phyloP scores from a whole-genome alignment of 2,888 invertebrate species.

The Plutella xylostella region DNA sequence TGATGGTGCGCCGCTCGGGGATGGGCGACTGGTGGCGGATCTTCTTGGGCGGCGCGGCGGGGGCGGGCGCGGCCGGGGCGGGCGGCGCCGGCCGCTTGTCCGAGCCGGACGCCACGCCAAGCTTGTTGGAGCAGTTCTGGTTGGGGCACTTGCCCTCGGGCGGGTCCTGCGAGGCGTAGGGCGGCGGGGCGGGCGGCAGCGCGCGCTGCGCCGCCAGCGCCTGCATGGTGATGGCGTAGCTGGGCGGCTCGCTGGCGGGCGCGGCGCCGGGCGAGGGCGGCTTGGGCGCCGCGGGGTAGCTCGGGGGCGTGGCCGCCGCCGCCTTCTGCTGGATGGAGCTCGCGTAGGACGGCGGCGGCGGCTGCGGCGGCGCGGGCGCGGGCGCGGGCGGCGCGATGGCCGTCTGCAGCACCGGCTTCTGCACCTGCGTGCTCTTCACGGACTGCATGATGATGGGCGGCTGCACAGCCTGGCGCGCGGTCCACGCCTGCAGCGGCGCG shows the following conservation, averaged over 20 bases:
- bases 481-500: conserved; percentile 86
- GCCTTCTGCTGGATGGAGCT: conserved; percentile 84
- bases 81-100: conserved; percentile 59
- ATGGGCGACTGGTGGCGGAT: conserved; percentile 95
- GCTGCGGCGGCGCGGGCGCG: conserved; percentile 59
- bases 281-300: conserved; percentile 62
- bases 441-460: conserved; percentile 97
- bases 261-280: conserved; percentile 66
- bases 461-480: conserved; percentile 88
- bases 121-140: conserved; percentile 63
- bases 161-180: conserved; percentile 67
- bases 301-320: conserved; percentile 58
- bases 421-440: conserved; percentile 95
- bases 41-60: conserved; percentile 73
- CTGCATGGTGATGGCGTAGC: conserved; percentile 93
- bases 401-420: conserved; percentile 94
- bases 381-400: conserved; percentile 93
- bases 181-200: conserved; percentile 37
- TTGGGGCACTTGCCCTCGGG: conserved; percentile 63
- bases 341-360: conserved; percentile 87
- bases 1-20: conserved; percentile 91
- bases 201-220: conserved; percentile 79
- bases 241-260: conserved; percentile 84
- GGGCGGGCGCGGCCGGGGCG: conserved; percentile 52
- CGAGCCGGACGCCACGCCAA: conserved; percentile 68